Conservation (phyloP, 2,797 vertebrate genomes). For the Dermochelys coriacea region DNA sequence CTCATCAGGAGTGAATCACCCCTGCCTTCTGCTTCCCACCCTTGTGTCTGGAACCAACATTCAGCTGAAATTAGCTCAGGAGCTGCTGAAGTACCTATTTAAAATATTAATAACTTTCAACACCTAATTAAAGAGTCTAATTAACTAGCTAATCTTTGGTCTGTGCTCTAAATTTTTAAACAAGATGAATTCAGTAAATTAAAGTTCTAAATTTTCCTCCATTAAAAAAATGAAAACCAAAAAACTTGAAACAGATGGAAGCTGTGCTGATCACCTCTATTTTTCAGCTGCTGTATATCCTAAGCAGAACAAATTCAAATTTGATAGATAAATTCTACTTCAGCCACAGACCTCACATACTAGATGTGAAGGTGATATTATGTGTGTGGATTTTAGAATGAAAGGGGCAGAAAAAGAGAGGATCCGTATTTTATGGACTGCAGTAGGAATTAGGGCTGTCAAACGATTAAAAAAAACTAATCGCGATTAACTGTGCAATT, state of each 20-base stretch:
- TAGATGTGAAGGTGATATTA: rapidly evolving
- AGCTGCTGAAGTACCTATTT: slow-evolving; percentile 39
- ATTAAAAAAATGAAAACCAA: background rate
- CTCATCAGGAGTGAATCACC: background rate
- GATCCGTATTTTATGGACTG: background rate
- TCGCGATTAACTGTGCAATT: too few species aligned
- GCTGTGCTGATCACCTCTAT: rapidly evolving
- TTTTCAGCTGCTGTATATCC: rapidly evolving
- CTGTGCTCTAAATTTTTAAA: slow-evolving; percentile 49
- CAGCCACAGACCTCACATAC: background rate
- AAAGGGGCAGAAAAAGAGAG: background rate
- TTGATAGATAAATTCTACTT: background rate
- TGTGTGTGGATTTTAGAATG: background rate
- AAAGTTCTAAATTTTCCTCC: background rate
- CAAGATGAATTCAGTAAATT: background rate
- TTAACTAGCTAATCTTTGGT: slow-evolving; percentile 60
- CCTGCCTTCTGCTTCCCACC: background rate
- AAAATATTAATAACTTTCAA: slow-evolving; percentile 58
- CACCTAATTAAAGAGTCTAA: slow-evolving; percentile 63
- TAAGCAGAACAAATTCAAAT: background rate
- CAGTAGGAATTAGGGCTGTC: background rate
- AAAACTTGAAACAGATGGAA: background rate
- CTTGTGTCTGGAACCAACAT: background rate
- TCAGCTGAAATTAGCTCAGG: slow-evolving; percentile 15
- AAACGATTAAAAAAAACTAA: too few species aligned